Percentiles rank a stretch among this genome's conserved stretches.
phyloP scores from a whole-genome alignment of 2,888 invertebrate genomes.

The Coleophora flavipennella region DNA sequence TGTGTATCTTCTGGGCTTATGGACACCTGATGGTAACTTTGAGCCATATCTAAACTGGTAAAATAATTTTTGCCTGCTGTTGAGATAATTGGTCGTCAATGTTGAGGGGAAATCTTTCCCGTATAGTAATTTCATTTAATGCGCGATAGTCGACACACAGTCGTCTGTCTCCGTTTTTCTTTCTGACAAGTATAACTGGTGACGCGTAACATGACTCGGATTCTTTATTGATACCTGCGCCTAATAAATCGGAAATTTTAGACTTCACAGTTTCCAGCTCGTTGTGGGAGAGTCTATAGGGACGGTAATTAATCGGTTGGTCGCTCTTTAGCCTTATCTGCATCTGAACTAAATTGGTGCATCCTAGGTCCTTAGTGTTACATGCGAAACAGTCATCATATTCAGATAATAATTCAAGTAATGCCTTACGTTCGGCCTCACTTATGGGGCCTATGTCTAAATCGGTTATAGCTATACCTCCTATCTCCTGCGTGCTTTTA shows the following conservation, averaged over 20 bases:
- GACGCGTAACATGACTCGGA: conserved; percentile 18
- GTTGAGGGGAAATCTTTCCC: conserved; percentile 19
- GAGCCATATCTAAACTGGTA: conserved; percentile 16
- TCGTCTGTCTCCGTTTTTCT: conserved; percentile 19
- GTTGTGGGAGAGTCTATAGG: conserved; percentile 13
- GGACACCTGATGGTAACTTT: conserved; percentile 18
- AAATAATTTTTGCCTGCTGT: conserved; percentile 18
- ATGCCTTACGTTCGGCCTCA: conserved; percentile 1
- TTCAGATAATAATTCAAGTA: conserved; percentile 8
- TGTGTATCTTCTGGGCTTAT: conserved; percentile 12
- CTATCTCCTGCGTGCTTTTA: conserved; percentile 1
- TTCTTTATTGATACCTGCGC: conserved; percentile 19
- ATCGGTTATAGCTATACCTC: conserved; percentile 1
- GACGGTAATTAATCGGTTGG: conserved; percentile 13
- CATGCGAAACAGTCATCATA: conserved; percentile 15
- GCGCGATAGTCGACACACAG: conserved; percentile 21
- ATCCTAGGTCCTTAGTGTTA: conserved; percentile 15
- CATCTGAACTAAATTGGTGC: conserved; percentile 16
- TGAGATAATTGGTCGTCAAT: conserved; percentile 20
- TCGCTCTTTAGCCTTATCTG: conserved; percentile 14
- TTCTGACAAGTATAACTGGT: conserved; percentile 19
- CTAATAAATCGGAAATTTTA: conserved; percentile 16
- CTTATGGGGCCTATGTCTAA: conserved; percentile 8
- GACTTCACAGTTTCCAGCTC: conserved; percentile 9
- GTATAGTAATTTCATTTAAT: conserved; percentile 17